Percentiles rank a stretch among this genome's conserved stretches.
These are phyloP conservation scores for Tolmerus cingulatus DNA, from an alignment of 2,888 invertebrate genomes.

Conservation along the genomic window DNA sequence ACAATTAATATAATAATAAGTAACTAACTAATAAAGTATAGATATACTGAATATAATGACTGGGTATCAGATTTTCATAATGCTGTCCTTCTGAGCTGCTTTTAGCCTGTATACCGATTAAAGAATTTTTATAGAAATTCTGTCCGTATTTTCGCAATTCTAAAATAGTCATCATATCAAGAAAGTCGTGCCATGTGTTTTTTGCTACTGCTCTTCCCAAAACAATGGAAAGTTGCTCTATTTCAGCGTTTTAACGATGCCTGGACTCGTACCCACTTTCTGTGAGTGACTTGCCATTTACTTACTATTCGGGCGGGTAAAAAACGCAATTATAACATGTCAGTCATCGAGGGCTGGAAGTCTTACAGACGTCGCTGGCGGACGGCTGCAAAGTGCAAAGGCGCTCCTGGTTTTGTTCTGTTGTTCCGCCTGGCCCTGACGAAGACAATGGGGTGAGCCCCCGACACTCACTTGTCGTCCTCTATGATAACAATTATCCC, in stretches of 20 bases:
- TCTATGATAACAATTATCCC: conserved; percentile 15
- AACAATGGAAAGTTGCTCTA: not conserved
- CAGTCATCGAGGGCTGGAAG: not conserved
- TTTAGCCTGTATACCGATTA: not conserved
- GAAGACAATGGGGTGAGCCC: not conserved
- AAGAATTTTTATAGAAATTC: not conserved
- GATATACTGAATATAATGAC: no score
- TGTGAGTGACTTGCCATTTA: not conserved
- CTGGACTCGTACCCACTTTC: not conserved
- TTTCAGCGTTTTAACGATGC: not conserved
- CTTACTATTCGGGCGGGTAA: not conserved
- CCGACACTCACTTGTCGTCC: not conserved
- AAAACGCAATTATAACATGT: not conserved
- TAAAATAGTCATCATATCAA: not conserved
- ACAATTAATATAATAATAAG: no score
- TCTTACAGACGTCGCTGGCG: not conserved
- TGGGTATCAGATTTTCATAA: no score
- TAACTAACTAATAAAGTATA: no score
- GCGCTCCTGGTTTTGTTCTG: not conserved
- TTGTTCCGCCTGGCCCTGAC: not conserved
- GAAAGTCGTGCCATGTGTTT: not conserved
- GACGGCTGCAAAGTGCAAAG: not conserved
- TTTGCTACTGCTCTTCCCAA: not conserved
- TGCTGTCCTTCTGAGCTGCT: no score
- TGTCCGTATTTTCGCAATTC: not conserved